phyloP scores from a whole-genome alignment of 1,140 invertebrate genomes.

The Drosophila tristis region DNA sequence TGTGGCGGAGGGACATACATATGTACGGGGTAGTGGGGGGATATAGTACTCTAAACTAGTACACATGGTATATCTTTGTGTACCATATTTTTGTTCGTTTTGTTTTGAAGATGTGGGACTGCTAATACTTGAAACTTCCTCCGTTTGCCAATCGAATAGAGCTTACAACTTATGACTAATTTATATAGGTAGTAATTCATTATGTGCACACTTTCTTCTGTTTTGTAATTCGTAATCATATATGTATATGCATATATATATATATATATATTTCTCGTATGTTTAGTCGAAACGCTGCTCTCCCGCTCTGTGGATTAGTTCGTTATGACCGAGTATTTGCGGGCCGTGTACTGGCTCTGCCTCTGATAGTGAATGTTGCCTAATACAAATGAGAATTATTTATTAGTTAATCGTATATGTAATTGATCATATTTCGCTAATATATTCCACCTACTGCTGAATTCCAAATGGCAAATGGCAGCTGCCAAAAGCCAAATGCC shows the following conservation, averaged over 20 bases:
- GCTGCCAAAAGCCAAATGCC: too few relatives aligned
- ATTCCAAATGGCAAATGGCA: too few relatives aligned
- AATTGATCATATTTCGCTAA: constrained; percentile 34
- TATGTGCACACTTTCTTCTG: constrained; percentile 41
- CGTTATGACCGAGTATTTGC: constrained; percentile 83
- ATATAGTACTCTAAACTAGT: constrained; percentile 33
- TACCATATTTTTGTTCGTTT: constrained; percentile 7
- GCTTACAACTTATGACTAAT: constrained; percentile 80
- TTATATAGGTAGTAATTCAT: constrained; percentile 50
- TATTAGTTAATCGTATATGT: constrained; percentile 59
- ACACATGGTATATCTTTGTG: constrained; percentile 20
- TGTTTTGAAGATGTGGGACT: constrained; percentile 28
- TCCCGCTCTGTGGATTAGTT: constrained; percentile 58
- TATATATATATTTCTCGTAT: too few relatives aligned
- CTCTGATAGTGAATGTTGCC: constrained; percentile 83
- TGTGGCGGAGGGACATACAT: background rate
- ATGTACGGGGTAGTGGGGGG: background rate
- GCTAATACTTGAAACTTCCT: constrained; percentile 73
- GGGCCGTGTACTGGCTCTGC: constrained; percentile 80
- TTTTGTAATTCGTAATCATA: constrained; percentile 45
- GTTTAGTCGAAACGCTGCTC: constrained; percentile 25
- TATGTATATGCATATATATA: constrained; percentile 3
- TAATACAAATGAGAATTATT: constrained; percentile 73
- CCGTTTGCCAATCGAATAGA: constrained; percentile 53
- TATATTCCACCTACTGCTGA: constrained; percentile 45